Percentiles rank a stretch among this genome's conserved stretches.
Evolutionary conservation across 2,113 vertebrate species (phyloP).

Genomic region (Opisthocomus hoazin): DNA sequence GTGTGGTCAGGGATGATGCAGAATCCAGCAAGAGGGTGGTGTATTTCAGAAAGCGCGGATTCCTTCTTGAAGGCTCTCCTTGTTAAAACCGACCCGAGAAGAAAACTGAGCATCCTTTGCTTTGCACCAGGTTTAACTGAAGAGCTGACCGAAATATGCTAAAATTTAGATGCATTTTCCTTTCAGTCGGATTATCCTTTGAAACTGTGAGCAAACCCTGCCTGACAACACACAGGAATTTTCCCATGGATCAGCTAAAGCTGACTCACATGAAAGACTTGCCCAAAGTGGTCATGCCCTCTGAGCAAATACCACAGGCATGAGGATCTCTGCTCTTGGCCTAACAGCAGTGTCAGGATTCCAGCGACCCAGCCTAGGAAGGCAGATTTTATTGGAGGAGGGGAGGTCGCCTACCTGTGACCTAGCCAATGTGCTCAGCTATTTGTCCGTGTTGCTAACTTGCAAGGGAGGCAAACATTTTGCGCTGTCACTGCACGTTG

Average conservation of each 20-base stretch:
- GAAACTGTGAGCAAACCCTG: constrained; percentile 71
- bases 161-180: constrained; percentile 56
- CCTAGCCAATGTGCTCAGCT: constrained; percentile 55
- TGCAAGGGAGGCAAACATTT: not conserved
- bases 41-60: not conserved
- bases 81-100: not conserved
- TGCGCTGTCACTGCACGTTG: constrained; percentile 59
- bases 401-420: constrained; percentile 33
- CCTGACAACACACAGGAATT: constrained; percentile 82
- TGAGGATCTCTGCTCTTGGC: constrained; percentile 71
- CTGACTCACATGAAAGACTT: constrained; percentile 82
- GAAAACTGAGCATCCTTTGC: not conserved
- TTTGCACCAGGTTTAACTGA: not conserved
- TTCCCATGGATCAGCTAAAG: constrained; percentile 81
- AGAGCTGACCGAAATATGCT: not conserved
- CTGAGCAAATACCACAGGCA: constrained; percentile 81
- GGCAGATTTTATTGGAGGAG: constrained; percentile 57
- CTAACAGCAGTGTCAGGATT: constrained; percentile 64
- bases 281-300: constrained; percentile 80
- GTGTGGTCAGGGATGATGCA: not conserved
- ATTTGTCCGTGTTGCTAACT: constrained; percentile 63
- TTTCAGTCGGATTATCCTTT: constrained; percentile 70
- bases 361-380: constrained; percentile 56
- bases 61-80: not conserved
- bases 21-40: not conserved